Conservation (phyloP, 2,113 vertebrate genomes). For the Xenopus laevis region DNA sequence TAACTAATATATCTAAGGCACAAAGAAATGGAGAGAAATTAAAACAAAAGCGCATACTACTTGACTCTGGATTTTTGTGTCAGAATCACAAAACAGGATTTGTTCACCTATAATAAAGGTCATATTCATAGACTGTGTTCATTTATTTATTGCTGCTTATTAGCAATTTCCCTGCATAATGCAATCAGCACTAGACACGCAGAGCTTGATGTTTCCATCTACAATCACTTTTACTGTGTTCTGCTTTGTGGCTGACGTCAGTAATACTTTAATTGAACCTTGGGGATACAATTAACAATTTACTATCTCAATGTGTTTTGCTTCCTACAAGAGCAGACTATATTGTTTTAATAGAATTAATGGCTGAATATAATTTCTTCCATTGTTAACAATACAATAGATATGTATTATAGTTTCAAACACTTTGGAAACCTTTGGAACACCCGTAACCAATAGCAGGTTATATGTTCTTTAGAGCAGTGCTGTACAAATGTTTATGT, state of each 20-base stretch:
- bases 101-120: conserved; percentile 11
- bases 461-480: too few species aligned
- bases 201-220: conserved; percentile 9
- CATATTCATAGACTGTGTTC: conserved; percentile 1
- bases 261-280: conserved; percentile 16
- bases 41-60: too few species aligned
- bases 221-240: conserved; percentile 1
- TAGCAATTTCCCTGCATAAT: conserved; percentile 44
- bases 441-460: too few species aligned
- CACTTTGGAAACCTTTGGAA: too few species aligned
- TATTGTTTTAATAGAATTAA: conserved; percentile 1
- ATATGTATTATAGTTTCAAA: too few species aligned
- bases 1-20: too few species aligned
- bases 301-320: not conserved
- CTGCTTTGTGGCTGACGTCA: conserved; percentile 29
- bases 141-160: conserved; percentile 13
- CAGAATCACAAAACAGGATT: too few species aligned
- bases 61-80: too few species aligned
- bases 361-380: not conserved
- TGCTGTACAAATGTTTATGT: too few species aligned
- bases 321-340: not conserved
- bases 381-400: too few species aligned
- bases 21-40: too few species aligned
- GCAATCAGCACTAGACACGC: conserved; percentile 27
- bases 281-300: conserved; percentile 1